Percentiles rank a stretch among this genome's conserved stretches.
phyloP scores from a whole-genome alignment of 2,797 vertebrate genomes.

The Syndactyla subalaris region DNA sequence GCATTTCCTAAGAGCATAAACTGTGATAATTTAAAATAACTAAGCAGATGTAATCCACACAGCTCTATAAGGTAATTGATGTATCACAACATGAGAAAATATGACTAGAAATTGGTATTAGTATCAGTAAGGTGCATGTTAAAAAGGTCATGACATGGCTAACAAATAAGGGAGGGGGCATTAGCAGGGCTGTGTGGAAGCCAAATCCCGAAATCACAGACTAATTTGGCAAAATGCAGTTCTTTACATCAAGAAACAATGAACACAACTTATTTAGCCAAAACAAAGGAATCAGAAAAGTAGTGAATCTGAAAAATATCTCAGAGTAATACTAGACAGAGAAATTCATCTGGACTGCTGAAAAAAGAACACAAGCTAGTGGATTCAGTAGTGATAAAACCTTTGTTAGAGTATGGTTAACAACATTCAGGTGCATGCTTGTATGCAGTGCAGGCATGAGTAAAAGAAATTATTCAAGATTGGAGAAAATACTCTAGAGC shows the following conservation, averaged over 20 bases:
- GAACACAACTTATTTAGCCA: background rate
- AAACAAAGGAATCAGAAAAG: background rate
- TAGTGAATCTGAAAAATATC: background rate
- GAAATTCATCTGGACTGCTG: background rate
- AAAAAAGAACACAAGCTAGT: background rate
- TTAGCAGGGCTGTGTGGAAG: background rate
- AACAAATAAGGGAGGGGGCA: fast-evolving
- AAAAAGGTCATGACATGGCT: background rate
- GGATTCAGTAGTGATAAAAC: background rate
- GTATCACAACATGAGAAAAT: background rate
- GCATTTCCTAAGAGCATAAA: background rate
- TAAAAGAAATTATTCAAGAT: background rate
- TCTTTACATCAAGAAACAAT: background rate
- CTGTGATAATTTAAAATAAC: background rate
- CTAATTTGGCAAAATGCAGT: background rate
- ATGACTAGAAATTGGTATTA: background rate
- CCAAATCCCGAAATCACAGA: background rate
- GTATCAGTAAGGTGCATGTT: background rate
- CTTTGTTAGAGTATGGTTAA: background rate
- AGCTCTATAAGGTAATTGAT: background rate
- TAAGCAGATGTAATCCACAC: background rate
- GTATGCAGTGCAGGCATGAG: background rate
- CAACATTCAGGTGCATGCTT: background rate
- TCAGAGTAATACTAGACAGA: background rate
- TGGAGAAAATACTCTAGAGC: background rate